These are phyloP conservation scores for Chelon auratus DNA, from an alignment of 2,797 vertebrate species.

Conservation along the genomic window DNA sequence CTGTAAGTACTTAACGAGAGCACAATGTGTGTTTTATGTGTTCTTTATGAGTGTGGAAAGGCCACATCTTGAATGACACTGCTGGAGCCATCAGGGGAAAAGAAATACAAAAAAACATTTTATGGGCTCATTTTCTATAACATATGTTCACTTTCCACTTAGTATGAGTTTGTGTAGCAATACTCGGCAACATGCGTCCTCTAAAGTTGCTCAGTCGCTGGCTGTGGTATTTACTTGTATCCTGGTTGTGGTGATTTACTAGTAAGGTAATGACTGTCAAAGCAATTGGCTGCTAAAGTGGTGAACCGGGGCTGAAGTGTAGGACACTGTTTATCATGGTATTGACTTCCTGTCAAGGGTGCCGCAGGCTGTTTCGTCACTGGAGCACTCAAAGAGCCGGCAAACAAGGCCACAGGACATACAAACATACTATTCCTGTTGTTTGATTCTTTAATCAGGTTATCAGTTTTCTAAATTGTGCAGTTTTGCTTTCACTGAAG, in stretches of 20 bases:
- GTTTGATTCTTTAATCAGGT: background rate
- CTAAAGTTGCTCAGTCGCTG: constrained; percentile 57
- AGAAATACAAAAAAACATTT: constrained; percentile 59
- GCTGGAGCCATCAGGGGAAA: constrained; percentile 53
- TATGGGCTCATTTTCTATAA: constrained; percentile 78
- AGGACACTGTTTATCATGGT: constrained; percentile 83
- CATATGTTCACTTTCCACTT: constrained; percentile 77
- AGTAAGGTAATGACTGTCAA: constrained; percentile 88
- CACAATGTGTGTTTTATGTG: constrained; percentile 84
- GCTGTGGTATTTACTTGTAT: constrained; percentile 62
- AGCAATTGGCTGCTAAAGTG: constrained; percentile 86
- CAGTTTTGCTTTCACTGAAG: background rate
- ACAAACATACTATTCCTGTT: background rate
- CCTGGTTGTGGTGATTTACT: constrained; percentile 89
- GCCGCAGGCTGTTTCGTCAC: constrained; percentile 83
- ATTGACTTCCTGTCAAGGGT: constrained; percentile 86
- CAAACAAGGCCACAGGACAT: constrained; percentile 6
- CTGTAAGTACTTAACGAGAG: constrained; percentile 81
- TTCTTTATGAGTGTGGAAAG: constrained; percentile 84
- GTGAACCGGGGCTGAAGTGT: constrained; percentile 81
- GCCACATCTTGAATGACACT: constrained; percentile 83
- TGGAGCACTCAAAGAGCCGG: constrained; percentile 13
- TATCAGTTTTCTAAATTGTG: background rate
- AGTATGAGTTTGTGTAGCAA: constrained; percentile 66
- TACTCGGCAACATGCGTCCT: constrained; percentile 55